Evolutionary conservation across 1,140 invertebrate genomes (phyloP), one percentile per base, ranked within the genome.

Genomic region (Muscidifurax raptorellus): DNA sequence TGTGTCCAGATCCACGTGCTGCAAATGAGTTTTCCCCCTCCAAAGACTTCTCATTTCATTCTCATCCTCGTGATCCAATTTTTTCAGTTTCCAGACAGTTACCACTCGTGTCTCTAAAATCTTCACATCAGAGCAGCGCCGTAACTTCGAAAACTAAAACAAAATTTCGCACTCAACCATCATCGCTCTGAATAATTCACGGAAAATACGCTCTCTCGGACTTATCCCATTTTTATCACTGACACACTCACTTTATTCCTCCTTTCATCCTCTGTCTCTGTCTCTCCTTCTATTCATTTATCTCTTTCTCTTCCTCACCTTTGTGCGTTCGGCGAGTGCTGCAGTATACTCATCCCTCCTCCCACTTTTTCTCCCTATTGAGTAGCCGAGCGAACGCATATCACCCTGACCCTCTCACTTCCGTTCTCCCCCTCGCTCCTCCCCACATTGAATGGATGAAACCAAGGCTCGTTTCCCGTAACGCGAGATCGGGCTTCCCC

Each of bases 401-500:
- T 78, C 76, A 59, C 52, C 44, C 75, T 69, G 32, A 77, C 74
- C 47, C 71, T 52, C 44, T 74, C 47, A 25, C 69, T 82, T 74
- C 71, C 66, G 28, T 30, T 27, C 40, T 25, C 18, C 18, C 22
- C 5, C 5, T 13, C 13, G 13, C 44, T 13, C 15, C 15, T 18
- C 52, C 18, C 52, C 22, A n/a, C 67, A 3, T 52, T 47, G 40
- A 47, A 74, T 59, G 32, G 79, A 52, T 59, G 59, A 80, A 64
- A 32, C 66, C 59, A 78, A 88, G 86, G 79, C 84, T 84, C 67
- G 89, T 89, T 90, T 89, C 88, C 88, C 89, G 86, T 88, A 87
- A 87, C 89, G 86, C 72, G 72, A 32, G 40, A 72, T 47, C 67
- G 80, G 25, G 44, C 67, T 66, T 76, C 77, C 18, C 72, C 64